Conservation (phyloP, 2,888 invertebrate species). For the Sussaba pulchella region DNA sequence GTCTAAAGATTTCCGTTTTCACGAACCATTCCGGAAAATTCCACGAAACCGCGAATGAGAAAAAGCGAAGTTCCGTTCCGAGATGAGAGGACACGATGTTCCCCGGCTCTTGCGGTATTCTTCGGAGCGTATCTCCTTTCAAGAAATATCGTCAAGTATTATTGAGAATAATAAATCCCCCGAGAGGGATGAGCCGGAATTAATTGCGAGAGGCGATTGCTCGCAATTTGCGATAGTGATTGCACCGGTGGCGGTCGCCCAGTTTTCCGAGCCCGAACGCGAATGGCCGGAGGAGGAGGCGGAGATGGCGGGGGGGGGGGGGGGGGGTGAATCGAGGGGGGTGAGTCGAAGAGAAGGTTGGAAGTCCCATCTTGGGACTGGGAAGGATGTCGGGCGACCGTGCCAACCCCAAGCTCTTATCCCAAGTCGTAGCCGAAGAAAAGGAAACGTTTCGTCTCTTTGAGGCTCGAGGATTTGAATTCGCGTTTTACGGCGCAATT, state of each 20-base stretch:
- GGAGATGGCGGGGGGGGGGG: too few relatives aligned
- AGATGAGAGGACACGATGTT: too few relatives aligned
- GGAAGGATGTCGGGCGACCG: conserved; percentile 42
- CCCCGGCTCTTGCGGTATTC: conserved; percentile 47
- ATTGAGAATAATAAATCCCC: conserved; percentile 70
- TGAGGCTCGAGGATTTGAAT: conserved; percentile 79
- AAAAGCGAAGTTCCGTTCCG: too few relatives aligned
- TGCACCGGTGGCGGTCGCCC: conserved; percentile 74
- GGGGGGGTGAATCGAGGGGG: too few relatives aligned
- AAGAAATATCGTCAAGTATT: conserved; percentile 66
- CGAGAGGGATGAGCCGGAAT: conserved; percentile 78
- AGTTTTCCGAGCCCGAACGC: conserved; percentile 23
- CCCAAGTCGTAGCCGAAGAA: conserved; percentile 42
- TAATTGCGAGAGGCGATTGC: conserved; percentile 80
- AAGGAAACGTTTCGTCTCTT: conserved; percentile 71
- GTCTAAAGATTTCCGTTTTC: too few relatives aligned
- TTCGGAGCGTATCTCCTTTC: conserved; percentile 3
- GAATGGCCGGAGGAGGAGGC: background rate
- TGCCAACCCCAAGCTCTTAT: conserved; percentile 24
- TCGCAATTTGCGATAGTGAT: conserved; percentile 82
- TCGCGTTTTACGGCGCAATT: conserved; percentile 81
- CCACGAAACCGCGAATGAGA: too few relatives aligned
- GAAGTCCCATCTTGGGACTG: conserved; percentile 56
- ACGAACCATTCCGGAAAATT: too few relatives aligned
- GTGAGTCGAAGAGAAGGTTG: too few relatives aligned